Percentiles rank a stretch among this genome's conserved stretches.
phyloP scores from a whole-genome alignment of 2,113 vertebrate genomes.

The Tragelaphus scriptus region DNA sequence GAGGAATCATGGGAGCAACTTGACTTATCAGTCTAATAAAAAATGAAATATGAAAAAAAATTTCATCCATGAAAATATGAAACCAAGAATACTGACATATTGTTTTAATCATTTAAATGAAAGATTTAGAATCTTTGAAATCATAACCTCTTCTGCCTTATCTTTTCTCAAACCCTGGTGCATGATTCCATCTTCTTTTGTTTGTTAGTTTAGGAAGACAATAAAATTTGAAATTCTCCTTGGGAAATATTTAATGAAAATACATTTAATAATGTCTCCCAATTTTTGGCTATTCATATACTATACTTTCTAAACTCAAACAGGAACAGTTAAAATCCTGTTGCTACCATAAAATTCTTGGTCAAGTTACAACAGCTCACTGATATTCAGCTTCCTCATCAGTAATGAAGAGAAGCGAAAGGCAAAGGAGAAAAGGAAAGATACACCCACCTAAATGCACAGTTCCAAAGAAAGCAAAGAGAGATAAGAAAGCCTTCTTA shows the following conservation, averaged over 20 bases:
- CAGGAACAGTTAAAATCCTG: not conserved
- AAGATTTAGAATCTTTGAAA: not conserved
- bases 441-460: not conserved
- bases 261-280: not conserved
- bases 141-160: not conserved
- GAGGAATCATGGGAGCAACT: not conserved
- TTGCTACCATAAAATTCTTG: not conserved
- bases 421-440: not conserved
- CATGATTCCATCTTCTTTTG: not conserved
- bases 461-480: not conserved
- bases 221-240: not conserved
- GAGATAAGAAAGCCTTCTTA: not conserved
- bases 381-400: not conserved
- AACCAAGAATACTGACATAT: not conserved
- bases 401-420: not conserved
- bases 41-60: not conserved
- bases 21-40: not conserved
- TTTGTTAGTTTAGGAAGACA: not conserved
- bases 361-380: not conserved
- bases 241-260: not conserved
- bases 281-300: not conserved
- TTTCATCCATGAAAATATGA: not conserved
- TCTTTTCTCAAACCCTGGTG: not conserved
- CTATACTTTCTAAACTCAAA: not conserved
- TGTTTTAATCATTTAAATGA: not conserved